Evolutionary conservation across 2,113 vertebrate genomes (phyloP), one percentile per base, ranked within the genome.

Genomic region (Aptenodytes forsteri): DNA sequence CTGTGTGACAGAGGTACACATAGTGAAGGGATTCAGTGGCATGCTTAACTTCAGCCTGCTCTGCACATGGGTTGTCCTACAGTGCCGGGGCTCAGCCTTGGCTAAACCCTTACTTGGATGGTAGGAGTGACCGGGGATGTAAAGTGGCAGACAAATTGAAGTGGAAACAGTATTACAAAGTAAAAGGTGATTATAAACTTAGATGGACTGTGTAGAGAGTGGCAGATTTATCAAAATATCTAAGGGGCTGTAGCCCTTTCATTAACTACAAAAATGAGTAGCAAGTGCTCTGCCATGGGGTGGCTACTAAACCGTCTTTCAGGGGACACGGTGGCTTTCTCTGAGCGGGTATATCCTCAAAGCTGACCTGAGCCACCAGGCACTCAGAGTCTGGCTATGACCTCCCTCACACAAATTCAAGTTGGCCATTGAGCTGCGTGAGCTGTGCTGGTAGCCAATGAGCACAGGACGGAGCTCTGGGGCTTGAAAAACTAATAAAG

Each of bases 121-220:
- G 3, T 66, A 3, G 22, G 15, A 66, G 5, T 5, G 23, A 70
- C 16, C 5, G 9, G 17, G 50, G 55, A 67, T 0, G 0, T 21
- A 2, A 85, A 61, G 25, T 15, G 8, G 16, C 36, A 79, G n/a
- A 64, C 4, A 56, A 71, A 64, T 0, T 46, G 25, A 40, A 40
- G 19, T 10, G 30, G 25, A 78, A 93, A 77, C 7, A 65, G 2
- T 34, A 20, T 32, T 66, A 36, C 13, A 59, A 89, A 87, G 16
- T 19, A 58, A 62, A 86, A 70, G 6, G 23, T 27, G 56, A 34
- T 61, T 65, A 32, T n/a, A 59, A 91, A 40, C 3, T n/a, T 73
- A 40, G 8, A 25, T 25, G 19, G 15, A 67, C 52, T 10, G 3
- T 27, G 25, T 27, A 58, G 23, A 55, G 0, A 10, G 46, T 27